Evolutionary conservation across 2,797 vertebrate species (phyloP), one percentile per base, ranked within the genome.

Genomic region (Selene dorsalis): DNA sequence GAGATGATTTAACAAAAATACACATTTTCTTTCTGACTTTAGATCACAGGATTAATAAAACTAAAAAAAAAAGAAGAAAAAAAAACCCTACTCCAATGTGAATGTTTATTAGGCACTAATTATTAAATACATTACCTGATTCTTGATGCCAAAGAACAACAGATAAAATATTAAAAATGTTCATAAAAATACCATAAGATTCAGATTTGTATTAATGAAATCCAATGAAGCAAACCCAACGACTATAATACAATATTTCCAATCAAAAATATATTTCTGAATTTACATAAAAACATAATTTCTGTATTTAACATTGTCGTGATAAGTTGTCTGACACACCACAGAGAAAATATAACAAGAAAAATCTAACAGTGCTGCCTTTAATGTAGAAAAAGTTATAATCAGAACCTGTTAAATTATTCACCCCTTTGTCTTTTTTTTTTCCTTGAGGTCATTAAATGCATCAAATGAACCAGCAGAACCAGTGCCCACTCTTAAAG

Each of bases 211-310:
- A 69, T 16, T 47, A 76, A 76, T 20, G 18, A 13, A 55, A n/a
- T 35, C n/a, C 26, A 26, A 41, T 16, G 5, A 77, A 60, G 20
- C 20, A 17, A 6, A 73, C 39, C 18, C 26, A 52, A 35, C 39
- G 64, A 30, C 77, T 20, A 77, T 24, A 60, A 69, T 56, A 77
- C 55, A 79, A 74, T 83, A 66, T 14, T 3, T 62, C 50, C 13
- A 56, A 75, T 80, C 41, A 75, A 77, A 90, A 84, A 82, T 75
- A 82, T 35, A 85, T 12, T 35, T 81, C 47, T 69, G 61, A 58
- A 67, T 67, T 82, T 83, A 86, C 76, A 80, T 35, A 65, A 61
- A 76, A 69, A 70, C 24, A 76, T 0, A 4, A 17, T 20, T 71
- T 14, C 22, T 56, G 47, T 35, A 67, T 74, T 28, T 28, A 22